Conservation (phyloP, 1,140 invertebrate species). For the Apis laboriosa region DNA sequence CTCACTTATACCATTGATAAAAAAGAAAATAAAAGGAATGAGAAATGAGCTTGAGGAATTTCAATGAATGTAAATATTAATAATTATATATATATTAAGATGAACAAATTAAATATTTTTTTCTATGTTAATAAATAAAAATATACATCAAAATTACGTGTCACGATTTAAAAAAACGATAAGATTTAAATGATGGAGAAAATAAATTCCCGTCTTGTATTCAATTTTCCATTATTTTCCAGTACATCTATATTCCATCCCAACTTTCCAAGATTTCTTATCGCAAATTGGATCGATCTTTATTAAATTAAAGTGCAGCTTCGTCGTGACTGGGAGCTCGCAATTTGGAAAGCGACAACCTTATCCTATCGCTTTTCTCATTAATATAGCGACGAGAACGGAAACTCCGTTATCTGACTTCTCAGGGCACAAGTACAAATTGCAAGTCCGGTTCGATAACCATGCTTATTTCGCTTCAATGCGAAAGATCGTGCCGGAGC, state of each 20-base stretch:
- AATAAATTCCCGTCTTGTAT: neutral
- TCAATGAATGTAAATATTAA: no score
- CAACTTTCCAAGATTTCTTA: neutral
- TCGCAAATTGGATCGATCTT: constrained; percentile 11
- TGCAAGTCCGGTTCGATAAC: constrained; percentile 18
- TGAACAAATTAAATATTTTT: no score
- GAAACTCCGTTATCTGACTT: constrained; percentile 27
- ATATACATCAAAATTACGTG: no score
- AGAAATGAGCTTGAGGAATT: no score
- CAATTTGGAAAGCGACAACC: constrained; percentile 22
- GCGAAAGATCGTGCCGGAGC: neutral
- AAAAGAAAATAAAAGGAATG: no score
- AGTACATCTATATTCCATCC: neutral
- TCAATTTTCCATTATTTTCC: neutral
- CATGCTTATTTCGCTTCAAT: constrained; percentile 27
- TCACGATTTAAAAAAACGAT: no score
- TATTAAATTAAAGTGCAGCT: constrained; percentile 20
- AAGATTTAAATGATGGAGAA: no score
- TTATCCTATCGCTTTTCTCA: constrained; percentile 46
- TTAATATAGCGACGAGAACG: constrained; percentile 31
- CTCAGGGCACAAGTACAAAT: constrained; percentile 40
- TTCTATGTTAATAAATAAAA: no score
- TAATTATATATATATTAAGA: no score
- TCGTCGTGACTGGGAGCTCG: neutral
- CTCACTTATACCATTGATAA: no score